Evolutionary conservation across 2,888 invertebrate genomes (phyloP), one percentile per base, ranked within the genome.

Genomic region (Sphaeridia pumilis): DNA sequence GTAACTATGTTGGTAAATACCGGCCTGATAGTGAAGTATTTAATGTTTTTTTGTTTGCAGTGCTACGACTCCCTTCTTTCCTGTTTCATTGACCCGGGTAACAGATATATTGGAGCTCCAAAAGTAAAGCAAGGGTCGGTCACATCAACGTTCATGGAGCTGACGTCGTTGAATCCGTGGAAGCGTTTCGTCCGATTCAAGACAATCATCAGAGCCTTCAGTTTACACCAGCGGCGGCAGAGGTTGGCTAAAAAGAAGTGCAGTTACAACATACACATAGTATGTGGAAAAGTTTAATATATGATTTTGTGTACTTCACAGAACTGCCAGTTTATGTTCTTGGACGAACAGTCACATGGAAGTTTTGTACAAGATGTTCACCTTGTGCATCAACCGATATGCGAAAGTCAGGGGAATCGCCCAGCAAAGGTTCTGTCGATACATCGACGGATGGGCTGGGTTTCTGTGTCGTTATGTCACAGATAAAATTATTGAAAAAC

Each of bases 311-410:
- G 14, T 22, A 5, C 17, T 17, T 42, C 17, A 25, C n/a, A 64
- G 64, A 46, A 52, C 55, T 49, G 56, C 63, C 12, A 56, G 55
- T 7, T 62, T 58, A 25, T 61, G 58, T 12, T 60, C 63, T 0
- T 65, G 65, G 65, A 62, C 65, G 0, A 31, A 53, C 4, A 60
- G 61, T 46, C 65, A 65, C 34, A 52, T 61, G 4, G 54, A 53
- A 20, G 55, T 65, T 17, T 49, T 65, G 24, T 36, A 56, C 10
- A 54, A 58, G 50, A 20, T 65, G 7, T 65, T 59, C 46, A 54
- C 59, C 22, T 43, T 65, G 4, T 63, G 62, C 49, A 57, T 60
- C 0, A 63, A 65, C 44, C 52, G 58, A 14, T 65, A 65, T 47
- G 65, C 65, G 0, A 58, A 57, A 50, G 63, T 65, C 27, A 52